A percentile compares a stretch with the other conserved stretches of the same genome.
Conservation (phyloP, 1,140 invertebrate species). For the Pseudomyrmex sp. region DNA sequence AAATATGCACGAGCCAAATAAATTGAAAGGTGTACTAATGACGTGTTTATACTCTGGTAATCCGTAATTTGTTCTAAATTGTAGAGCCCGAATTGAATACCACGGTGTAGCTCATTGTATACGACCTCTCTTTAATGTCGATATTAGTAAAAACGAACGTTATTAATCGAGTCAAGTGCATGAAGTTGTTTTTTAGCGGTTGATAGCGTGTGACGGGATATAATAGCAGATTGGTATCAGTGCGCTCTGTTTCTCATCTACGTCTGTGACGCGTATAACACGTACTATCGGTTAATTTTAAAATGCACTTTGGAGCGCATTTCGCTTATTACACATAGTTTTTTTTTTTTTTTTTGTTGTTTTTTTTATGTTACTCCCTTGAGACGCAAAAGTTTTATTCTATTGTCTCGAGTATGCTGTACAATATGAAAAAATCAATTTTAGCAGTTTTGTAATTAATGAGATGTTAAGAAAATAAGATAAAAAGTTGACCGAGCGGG, state of each 20-base stretch:
- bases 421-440: background rate
- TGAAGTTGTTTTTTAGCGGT: slow-evolving; percentile 12
- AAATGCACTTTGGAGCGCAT: slow-evolving; percentile 29
- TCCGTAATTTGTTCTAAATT: background rate
- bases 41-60: background rate
- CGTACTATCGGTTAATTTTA: slow-evolving; percentile 5
- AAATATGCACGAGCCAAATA: background rate
- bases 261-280: background rate
- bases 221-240: background rate
- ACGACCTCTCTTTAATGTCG: background rate
- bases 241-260: slow-evolving; percentile 26
- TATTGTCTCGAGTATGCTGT: background rate
- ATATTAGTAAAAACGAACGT: slow-evolving; percentile 1
- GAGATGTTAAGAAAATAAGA: slow-evolving; percentile 35
- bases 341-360: too few species aligned
- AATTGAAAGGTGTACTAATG: background rate
- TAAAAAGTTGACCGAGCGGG: too few species aligned
- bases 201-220: slow-evolving; percentile 23
- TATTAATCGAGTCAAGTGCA: slow-evolving; percentile 24
- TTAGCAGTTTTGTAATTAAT: background rate
- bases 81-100: background rate
- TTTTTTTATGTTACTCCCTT: background rate
- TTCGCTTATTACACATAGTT: slow-evolving; percentile 18
- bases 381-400: background rate
- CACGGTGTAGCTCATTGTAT: background rate